phyloP scores from a whole-genome alignment of 2,888 invertebrate species.

The Platynereis dumerilii region DNA sequence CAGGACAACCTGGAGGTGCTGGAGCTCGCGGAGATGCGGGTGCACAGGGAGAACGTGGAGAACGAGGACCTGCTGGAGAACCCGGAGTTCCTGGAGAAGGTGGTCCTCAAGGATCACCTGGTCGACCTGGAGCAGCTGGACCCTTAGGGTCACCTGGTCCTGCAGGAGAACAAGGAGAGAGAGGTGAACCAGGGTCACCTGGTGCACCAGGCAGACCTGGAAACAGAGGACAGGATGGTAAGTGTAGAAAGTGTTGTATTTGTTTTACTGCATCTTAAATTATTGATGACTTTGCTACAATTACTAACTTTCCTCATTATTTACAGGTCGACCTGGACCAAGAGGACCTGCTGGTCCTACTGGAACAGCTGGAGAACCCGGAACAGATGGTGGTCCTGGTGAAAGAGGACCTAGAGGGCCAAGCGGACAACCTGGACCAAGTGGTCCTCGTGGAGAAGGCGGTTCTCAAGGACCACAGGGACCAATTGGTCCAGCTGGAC shows the following conservation, averaged over 20 bases:
- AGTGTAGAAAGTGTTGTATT: no score
- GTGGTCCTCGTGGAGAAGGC: slow-evolving; percentile 17
- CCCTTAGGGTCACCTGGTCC: slow-evolving; percentile 3
- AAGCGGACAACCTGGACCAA: slow-evolving; percentile 25
- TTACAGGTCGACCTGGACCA: background rate
- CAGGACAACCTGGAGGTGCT: background rate
- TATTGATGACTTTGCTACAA: no score
- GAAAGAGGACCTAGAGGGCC: slow-evolving; percentile 30
- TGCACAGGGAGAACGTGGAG: background rate
- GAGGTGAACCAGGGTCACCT: slow-evolving; percentile 5
- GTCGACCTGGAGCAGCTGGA: background rate
- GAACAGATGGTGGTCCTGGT: slow-evolving; percentile 30
- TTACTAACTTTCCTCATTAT: no score
- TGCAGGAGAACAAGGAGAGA: slow-evolving; percentile 11
- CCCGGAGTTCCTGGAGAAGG: background rate
- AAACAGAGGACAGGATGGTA: no score
- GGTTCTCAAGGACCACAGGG: slow-evolving; percentile 12
- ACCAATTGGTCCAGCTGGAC: background rate
- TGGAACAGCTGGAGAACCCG: slow-evolving; percentile 70
- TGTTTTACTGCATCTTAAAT: no score
- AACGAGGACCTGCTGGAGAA: background rate
- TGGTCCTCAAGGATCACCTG: background rate
- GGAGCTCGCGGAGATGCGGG: background rate
- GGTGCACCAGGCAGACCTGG: background rate
- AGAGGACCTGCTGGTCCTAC: slow-evolving; percentile 24